phyloP scores from a whole-genome alignment of 2,113 vertebrate genomes.

The Neolamprologus ventralis region DNA sequence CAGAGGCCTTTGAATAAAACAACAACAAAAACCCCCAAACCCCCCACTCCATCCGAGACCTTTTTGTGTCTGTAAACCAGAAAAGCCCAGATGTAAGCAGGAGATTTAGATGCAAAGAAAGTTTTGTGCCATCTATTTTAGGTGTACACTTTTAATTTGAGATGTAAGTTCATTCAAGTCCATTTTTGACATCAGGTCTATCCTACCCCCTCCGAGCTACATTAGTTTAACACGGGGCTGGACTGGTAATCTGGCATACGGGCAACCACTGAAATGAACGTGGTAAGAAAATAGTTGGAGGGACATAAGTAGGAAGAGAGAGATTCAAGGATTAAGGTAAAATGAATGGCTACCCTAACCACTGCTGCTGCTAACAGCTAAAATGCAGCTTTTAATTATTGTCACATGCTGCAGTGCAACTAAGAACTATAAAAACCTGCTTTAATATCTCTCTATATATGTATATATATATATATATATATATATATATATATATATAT shows the following conservation, averaged over 20 bases:
- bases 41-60: not conserved
- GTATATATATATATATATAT: fast-evolving
- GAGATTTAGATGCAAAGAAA: not conserved
- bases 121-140: not conserved
- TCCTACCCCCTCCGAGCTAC: not conserved
- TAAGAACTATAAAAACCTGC: not conserved
- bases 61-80: not conserved
- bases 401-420: not conserved
- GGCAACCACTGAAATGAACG: not conserved
- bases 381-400: not conserved
- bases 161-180: not conserved
- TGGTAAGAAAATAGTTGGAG: not conserved
- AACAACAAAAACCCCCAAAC: fast-evolving
- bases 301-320: not conserved
- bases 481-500: fast-evolving
- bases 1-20: not conserved
- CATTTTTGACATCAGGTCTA: not conserved
- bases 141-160: not conserved
- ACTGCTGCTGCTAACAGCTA: not conserved
- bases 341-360: not conserved
- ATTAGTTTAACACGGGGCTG: not conserved
- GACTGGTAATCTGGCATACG: not conserved
- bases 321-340: not conserved
- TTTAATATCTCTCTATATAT: not conserved
- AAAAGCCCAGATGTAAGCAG: not conserved